Base-by-base conservation (phyloP, 2,888 invertebrate genomes). In the Caenorhabditis sinica region DNA sequence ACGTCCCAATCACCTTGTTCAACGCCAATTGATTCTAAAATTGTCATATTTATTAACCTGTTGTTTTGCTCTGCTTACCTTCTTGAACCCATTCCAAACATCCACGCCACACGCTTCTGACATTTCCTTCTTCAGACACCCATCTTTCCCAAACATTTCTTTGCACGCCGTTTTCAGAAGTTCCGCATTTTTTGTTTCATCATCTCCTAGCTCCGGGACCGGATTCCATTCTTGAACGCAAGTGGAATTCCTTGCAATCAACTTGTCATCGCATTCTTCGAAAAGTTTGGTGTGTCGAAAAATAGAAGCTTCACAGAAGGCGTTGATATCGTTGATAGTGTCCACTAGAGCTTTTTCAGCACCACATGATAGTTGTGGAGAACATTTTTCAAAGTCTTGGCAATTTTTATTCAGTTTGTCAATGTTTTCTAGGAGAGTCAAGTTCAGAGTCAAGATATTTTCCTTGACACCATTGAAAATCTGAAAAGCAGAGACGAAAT, bases 51-150 rank as follows among this genome's bases (percentile, higher is more conserved):
- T 58, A 5, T 58, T 25, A 25, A 1, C 6, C 33, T n/a, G 2
- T 60, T 33, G 33, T 60, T 11, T 0, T 1, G 17, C 3, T 17
- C 9, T 28, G 2, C 28, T 56, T 28, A 56, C 56, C 56, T 56
- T 65, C 45, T 65, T 45, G n/a, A 65, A 65, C 11, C 45, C 60
- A 60, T 60, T 63, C 63, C 63, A 63, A 20, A 63, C 63, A 40
- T 63, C 63, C 4, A 63, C 43, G 20, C 43, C 43, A 25, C 63
- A 63, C 4, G 40, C 43, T 40, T 63, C 63, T 5, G 63, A 36
- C 53, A 68, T 68, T 36, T 65, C 45, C 15, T 45, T 65, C 28
- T 45, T 45, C 9, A 45, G 20, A 28, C 45, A 65, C 0, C 43
- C 43, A 6, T 65, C 28, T 28, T 65, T 65, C 17, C 45, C 65